Evolutionary conservation across 2,797 vertebrate genomes (phyloP), one percentile per base, ranked within the genome.

Genomic region (Rhinophrynus dorsalis): DNA sequence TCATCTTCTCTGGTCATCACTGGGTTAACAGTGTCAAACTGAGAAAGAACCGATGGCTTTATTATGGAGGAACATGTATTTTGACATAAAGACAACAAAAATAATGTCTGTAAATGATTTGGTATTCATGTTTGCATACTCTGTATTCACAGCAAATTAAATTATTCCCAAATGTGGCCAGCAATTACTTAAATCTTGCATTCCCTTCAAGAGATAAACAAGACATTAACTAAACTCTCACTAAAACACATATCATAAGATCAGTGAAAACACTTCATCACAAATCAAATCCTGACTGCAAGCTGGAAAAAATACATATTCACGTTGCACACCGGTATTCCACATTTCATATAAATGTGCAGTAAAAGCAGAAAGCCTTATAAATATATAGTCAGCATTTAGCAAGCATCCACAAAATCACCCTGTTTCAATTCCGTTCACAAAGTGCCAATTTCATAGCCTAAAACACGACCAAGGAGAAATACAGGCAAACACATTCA

Each of bases 331-430:
- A 81, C 75, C 76, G 78, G 82, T 72, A 79, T 68, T 74, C 75
- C 78, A 74, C 74, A 75, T 75, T 80, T 79, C 78, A 77, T 74
- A 42, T 75, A 82, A 76, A 65, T 58, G 54, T 44, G 54, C 61
- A 64, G 33, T 52, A 72, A 72, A 72, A 51, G 69, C 47, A 50
- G 54, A 65, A 72, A 48, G 26, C 54, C 38, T 33, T 42, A 50
- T 51, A 66, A 72, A 72, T 65, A 65, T 51, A 59, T 2, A 57
- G 54, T 57, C 18, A 51, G 54, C 54, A 51, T 69, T 69, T 54
- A 55, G 30, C 17, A 15, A 12, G 29, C 40, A 63, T 47, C 17
- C 50, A 24, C 58, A 61, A 44, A 52, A 54, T 62, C 57, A 27
- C 15, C 29, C 48, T 44, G 33, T 62, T 51, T 50, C 20, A 47